A percentile compares a stretch with the other conserved stretches of the same genome.
Evolutionary conservation across 1,140 invertebrate species (phyloP).

Genomic region (Trachelipus rathkii): DNA sequence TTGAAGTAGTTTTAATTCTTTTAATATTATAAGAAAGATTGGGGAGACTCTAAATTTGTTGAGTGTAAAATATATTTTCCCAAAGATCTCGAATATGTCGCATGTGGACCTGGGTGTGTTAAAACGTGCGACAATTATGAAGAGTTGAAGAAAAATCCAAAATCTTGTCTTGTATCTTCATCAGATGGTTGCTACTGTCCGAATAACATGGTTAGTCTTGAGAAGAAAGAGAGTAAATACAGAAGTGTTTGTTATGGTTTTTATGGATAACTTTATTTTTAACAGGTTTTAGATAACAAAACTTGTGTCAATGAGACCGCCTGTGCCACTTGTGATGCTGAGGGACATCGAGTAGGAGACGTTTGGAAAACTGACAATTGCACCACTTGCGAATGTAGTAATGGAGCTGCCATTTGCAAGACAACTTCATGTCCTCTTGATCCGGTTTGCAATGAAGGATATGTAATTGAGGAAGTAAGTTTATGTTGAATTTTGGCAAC

Average conservation of each 20-base stretch:
- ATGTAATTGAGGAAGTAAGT: slow-evolving; percentile 31
- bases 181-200: slow-evolving; percentile 80
- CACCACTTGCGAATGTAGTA: slow-evolving; percentile 66
- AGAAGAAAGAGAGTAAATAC: neutral
- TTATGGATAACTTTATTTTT: slow-evolving; percentile 20
- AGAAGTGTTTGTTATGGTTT: neutral
- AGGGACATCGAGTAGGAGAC: slow-evolving; percentile 61
- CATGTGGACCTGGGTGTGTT: slow-evolving; percentile 64
- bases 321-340: slow-evolving; percentile 64
- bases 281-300: slow-evolving; percentile 58
- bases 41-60: too few species aligned
- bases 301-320: slow-evolving; percentile 58
- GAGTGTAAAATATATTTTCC: slow-evolving; percentile 48
- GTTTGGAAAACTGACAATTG: slow-evolving; percentile 65
- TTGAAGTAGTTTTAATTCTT: too few species aligned
- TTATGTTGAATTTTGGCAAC: slow-evolving; percentile 53
- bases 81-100: slow-evolving; percentile 60
- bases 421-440: slow-evolving; percentile 37
- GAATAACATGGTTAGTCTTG: slow-evolving; percentile 57
- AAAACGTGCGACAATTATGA: slow-evolving; percentile 62
- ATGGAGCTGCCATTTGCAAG: slow-evolving; percentile 46
- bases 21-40: too few species aligned
- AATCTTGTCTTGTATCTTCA: slow-evolving; percentile 49
- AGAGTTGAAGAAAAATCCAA: slow-evolving; percentile 47
- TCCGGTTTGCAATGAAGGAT: slow-evolving; percentile 42